phyloP scores from a whole-genome alignment of 2,888 invertebrate species.

The Seladonia tumulorum region DNA sequence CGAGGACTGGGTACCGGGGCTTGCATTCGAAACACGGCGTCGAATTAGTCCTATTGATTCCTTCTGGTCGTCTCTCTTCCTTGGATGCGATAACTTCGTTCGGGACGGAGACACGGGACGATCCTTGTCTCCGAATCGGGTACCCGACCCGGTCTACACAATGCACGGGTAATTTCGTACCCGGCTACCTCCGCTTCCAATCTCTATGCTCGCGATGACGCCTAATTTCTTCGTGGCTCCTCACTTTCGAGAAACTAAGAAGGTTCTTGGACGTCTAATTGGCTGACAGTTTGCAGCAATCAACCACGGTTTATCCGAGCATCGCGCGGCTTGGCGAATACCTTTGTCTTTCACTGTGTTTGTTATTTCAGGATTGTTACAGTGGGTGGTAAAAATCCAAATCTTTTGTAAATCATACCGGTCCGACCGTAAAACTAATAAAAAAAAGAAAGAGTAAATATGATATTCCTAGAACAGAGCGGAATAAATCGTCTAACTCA shows the following conservation, averaged over 20 bases:
- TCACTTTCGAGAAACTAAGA: background rate
- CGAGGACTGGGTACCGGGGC: background rate
- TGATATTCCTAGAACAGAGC: too few species aligned
- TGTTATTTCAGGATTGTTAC: background rate
- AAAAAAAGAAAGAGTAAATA: too few species aligned
- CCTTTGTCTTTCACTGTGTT: background rate
- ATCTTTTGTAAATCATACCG: too few species aligned
- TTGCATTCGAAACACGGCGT: slow-evolving; percentile 51
- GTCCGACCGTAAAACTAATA: too few species aligned
- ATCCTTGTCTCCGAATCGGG: slow-evolving; percentile 39
- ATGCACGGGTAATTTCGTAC: slow-evolving; percentile 63
- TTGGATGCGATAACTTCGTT: slow-evolving; percentile 59
- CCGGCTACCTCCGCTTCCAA: background rate
- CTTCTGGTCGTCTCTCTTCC: slow-evolving; percentile 21
- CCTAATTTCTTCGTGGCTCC: background rate
- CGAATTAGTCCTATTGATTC: slow-evolving; percentile 70
- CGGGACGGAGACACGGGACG: slow-evolving; percentile 48
- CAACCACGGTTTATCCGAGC: background rate
- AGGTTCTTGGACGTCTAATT: too few species aligned
- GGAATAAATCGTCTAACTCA: background rate
- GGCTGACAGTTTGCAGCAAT: background rate
- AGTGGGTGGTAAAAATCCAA: too few species aligned
- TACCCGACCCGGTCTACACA: slow-evolving; percentile 48
- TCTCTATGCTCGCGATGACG: background rate
- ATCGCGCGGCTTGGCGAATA: too few species aligned